Evolutionary conservation across 1,140 invertebrate species (phyloP).

Genomic region (Bombus breviceps): DNA sequence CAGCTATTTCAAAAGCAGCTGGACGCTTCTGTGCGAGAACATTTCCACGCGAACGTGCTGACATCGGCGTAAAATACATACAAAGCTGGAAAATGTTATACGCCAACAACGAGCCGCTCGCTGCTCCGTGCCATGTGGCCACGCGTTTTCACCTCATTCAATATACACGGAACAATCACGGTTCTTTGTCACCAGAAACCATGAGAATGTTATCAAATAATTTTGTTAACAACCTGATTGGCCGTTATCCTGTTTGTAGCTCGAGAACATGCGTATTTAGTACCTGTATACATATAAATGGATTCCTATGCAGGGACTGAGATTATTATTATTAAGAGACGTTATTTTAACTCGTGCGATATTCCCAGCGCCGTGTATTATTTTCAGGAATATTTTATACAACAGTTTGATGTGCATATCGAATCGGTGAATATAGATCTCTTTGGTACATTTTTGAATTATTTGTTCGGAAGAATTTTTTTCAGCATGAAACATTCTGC

Average conservation of each 20-base stretch:
- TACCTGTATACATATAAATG: neutral
- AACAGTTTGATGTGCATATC: too few relatives aligned
- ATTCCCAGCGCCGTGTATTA: too few relatives aligned
- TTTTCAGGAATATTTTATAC: too few relatives aligned
- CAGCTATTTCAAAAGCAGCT: neutral
- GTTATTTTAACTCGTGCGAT: too few relatives aligned
- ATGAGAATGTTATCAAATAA: slow-evolving; percentile 1
- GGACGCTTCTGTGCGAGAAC: neutral
- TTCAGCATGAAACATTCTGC: too few relatives aligned
- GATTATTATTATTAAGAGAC: too few relatives aligned
- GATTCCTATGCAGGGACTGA: neutral
- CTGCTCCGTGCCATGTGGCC: neutral
- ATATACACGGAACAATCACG: neutral
- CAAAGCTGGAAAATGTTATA: slow-evolving; percentile 10
- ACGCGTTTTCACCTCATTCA: neutral
- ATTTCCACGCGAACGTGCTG: neutral
- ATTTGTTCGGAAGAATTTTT: too few relatives aligned
- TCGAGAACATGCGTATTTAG: neutral
- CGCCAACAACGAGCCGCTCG: neutral
- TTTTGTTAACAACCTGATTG: slow-evolving; percentile 5
- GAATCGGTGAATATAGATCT: too few relatives aligned
- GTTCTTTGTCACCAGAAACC: neutral
- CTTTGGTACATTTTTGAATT: too few relatives aligned
- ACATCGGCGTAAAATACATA: neutral
- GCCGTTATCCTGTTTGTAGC: neutral